Evolutionary conservation across 2,113 vertebrate species (phyloP), one percentile per base, ranked within the genome.

Genomic region (Calcarius ornatus): DNA sequence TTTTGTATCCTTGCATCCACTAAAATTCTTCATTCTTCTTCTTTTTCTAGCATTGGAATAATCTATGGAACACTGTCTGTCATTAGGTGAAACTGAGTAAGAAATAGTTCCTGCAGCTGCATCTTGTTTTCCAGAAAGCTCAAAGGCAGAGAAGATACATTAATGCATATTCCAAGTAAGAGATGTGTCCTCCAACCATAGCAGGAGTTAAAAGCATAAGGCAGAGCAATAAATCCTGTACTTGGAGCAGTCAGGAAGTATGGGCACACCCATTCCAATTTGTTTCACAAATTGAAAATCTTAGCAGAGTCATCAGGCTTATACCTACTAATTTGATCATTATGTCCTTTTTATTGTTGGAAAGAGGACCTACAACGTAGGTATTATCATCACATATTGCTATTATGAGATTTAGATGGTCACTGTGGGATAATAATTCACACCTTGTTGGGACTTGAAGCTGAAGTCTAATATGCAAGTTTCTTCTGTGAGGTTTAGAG

Each of bases 341-440:
- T 92, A 96, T 94, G 71, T 66, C 68, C 80, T 78, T 93, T 93
- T 94, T 95, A 96, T 90, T 96, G 89, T 71, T 80, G 75, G 94
- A 86, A 93, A 61, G 88, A 90, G 64, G 77, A 53, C 88, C 72
- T 81, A 50, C 63, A 64, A 9, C 35, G 80, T 79, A 59, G 82
- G 40, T 79, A 88, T 95, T 95, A 96, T 81, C 59, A 92, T 94
- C 90, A 64, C 37, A 47, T 76, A 91, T 75, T 90, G 88, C 93
- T 47, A 25, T 97, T 95, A 95, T 31, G 63, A 91, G 63, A 69
- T 68, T 91, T 60, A 88, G 80, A 97, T 93, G 80, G 91, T 53
- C 90, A 60, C 92, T 72, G 54, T 89, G 91, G 95, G 90, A 76
- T 81, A 90, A 82, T 93, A 94, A 95, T 73, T 97, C 76, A 77